Conservation (phyloP, 2,113 vertebrate species). For the Cavia porcellus region DNA sequence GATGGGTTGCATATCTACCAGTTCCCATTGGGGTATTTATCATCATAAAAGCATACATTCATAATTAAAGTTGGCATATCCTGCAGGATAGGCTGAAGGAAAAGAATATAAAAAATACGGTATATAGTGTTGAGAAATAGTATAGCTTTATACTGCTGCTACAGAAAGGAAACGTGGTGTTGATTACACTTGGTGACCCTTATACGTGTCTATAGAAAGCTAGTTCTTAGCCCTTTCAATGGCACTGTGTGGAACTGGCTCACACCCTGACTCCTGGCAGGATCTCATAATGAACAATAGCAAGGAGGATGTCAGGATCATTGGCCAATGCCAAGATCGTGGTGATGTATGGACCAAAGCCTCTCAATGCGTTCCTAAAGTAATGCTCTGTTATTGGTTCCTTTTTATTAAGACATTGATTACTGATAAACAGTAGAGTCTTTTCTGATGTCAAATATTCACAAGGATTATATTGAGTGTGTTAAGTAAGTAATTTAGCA, state of each 20-base stretch:
- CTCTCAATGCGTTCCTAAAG: not conserved
- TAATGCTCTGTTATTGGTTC: not conserved
- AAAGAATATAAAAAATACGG: not conserved
- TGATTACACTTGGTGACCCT: not conserved
- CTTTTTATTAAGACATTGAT: not conserved
- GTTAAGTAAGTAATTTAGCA: not conserved
- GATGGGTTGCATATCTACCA: not conserved
- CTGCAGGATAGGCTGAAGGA: not conserved
- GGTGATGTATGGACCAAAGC: not conserved
- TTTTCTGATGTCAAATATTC: not conserved
- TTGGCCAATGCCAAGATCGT: not conserved
- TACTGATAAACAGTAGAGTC: not conserved
- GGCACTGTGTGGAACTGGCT: not conserved
- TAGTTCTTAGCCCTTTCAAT: not conserved
- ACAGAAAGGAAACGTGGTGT: not conserved
- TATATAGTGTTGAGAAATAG: not conserved
- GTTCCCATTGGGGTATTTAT: not conserved
- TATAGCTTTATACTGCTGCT: not conserved
- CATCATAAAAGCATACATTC: not conserved
- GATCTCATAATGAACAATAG: not conserved
- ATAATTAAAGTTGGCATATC: not conserved
- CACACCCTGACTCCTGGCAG: not conserved
- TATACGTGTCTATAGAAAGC: not conserved
- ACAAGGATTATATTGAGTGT: not conserved
- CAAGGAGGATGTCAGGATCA: not conserved